These are phyloP conservation scores for Paramormyrops hopkinsi DNA, from an alignment of 2,797 vertebrate species.

Conservation along the genomic window DNA sequence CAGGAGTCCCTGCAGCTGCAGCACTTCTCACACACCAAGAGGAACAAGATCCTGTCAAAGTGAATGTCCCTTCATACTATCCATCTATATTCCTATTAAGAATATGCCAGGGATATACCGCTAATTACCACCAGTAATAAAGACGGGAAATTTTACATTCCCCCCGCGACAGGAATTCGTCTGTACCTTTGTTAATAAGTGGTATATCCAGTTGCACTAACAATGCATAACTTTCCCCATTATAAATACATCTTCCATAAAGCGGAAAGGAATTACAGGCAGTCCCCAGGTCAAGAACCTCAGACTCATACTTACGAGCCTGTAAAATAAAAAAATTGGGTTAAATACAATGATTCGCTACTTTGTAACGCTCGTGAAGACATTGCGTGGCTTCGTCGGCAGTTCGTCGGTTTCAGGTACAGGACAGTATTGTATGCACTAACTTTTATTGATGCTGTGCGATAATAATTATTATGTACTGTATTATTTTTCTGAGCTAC, in stretches of 20 bases:
- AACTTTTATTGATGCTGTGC: neutral
- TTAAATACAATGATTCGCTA: neutral
- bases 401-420: neutral
- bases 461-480: neutral
- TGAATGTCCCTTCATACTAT: conserved; percentile 56
- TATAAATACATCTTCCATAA: neutral
- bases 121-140: neutral
- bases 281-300: neutral
- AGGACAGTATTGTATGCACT: neutral
- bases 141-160: neutral
- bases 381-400: too few relatives aligned
- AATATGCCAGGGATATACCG: neutral
- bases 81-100: neutral
- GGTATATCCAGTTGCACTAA: neutral
- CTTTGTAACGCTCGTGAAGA: neutral
- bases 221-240: neutral
- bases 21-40: conserved; percentile 87
- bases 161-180: neutral
- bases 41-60: conserved; percentile 92
- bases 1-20: conserved; percentile 96
- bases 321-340: neutral
- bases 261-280: neutral
- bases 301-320: neutral
- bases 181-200: neutral
- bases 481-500: neutral